Conservation (phyloP, 2,113 vertebrate species). For the Ceratotherium simum region DNA sequence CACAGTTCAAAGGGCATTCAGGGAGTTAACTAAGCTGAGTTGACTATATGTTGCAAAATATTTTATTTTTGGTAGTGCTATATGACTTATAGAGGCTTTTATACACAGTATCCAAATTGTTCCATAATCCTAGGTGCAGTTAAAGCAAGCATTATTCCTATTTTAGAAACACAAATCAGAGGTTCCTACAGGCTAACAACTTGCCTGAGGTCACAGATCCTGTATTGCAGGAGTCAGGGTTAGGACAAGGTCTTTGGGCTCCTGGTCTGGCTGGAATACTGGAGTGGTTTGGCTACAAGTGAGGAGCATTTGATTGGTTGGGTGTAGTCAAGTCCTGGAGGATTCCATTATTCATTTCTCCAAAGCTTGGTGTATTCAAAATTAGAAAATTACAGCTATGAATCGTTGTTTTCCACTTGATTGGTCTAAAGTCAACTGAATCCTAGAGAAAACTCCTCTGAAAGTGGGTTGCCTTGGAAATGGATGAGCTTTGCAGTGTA, state of each 20-base stretch:
- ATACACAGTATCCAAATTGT: background rate
- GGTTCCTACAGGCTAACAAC: background rate
- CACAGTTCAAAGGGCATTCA: constrained; percentile 36
- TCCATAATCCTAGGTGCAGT: background rate
- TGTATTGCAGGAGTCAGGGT: background rate
- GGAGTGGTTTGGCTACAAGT: background rate
- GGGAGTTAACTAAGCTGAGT: background rate
- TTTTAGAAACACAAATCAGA: background rate
- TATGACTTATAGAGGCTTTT: constrained; percentile 31
- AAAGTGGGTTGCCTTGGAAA: constrained; percentile 74
- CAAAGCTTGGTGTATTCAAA: constrained; percentile 59
- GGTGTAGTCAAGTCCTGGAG: background rate
- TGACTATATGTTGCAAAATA: background rate
- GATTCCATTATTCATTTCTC: constrained; percentile 59
- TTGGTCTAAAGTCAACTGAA: constrained; percentile 73
- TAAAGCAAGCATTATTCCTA: background rate
- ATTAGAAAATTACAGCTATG: constrained; percentile 72
- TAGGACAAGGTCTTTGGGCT: background rate
- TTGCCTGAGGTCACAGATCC: background rate
- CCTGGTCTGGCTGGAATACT: background rate
- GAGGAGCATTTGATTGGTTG: background rate
- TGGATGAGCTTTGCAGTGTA: constrained; percentile 7
- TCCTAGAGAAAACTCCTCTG: constrained; percentile 59
- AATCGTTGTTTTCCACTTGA: constrained; percentile 73
- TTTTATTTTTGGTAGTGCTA: constrained; percentile 48